phyloP scores from a whole-genome alignment of 2,888 invertebrate genomes.

The Bursaphelenchus okinawaensis region DNA sequence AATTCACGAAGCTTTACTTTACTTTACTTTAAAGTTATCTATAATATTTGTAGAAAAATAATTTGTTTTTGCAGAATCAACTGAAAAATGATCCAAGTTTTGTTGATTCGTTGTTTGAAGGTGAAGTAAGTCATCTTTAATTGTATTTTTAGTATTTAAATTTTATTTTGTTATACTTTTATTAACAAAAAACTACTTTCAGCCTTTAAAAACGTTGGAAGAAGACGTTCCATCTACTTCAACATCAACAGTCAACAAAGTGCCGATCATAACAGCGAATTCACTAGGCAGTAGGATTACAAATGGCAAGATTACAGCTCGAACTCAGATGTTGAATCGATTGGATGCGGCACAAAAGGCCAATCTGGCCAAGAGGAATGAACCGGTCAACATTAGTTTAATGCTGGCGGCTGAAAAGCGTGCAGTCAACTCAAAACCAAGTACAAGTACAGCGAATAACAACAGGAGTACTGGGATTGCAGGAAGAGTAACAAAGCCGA shows the following conservation, averaged over 20 bases:
- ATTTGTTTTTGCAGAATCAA: too few relatives aligned
- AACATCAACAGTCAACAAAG: not conserved
- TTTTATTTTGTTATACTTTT: not conserved
- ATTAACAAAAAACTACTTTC: not conserved
- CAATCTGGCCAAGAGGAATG: not conserved
- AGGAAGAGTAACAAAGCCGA: not conserved
- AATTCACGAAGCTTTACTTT: not conserved
- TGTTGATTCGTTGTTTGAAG: slow-evolving; percentile 10
- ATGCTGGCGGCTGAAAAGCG: not conserved
- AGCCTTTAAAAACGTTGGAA: not conserved
- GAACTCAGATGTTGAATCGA: not conserved
- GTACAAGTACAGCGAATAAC: not conserved
- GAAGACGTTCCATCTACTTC: not conserved
- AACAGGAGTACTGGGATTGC: not conserved
- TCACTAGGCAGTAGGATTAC: not conserved
- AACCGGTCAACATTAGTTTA: not conserved
- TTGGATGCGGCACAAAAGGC: not conserved
- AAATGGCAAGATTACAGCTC: not conserved
- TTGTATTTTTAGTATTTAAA: not conserved
- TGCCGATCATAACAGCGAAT: not conserved
- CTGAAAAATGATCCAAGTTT: not conserved
- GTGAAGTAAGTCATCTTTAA: slow-evolving; percentile 2
- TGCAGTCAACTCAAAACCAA: not conserved
- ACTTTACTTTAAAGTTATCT: too few relatives aligned
- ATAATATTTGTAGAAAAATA: too few relatives aligned